Evolutionary conservation across 2,888 invertebrate species (phyloP).

Genomic region (Branchipolynoe longqiensis): DNA sequence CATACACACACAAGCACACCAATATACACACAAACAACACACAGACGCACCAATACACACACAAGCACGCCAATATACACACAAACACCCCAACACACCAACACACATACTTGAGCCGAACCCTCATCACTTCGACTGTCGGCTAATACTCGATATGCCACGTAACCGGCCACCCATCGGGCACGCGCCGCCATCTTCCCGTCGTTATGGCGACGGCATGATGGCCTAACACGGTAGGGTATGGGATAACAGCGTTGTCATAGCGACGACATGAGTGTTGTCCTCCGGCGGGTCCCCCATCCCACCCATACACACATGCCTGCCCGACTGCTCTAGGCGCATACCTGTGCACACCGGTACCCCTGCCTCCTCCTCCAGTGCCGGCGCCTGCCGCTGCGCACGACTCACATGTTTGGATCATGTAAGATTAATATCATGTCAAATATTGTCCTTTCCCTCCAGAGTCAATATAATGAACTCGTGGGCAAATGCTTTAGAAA

Average conservation of each 20-base stretch:
- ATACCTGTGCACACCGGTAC: constrained; percentile 22
- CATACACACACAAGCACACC: too few species aligned
- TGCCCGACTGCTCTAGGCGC: too few species aligned
- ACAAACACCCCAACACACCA: too few species aligned
- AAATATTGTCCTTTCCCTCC: constrained; percentile 20
- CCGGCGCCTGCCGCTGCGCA: too few species aligned
- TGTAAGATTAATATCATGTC: constrained; percentile 25
- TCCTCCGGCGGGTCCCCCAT: not conserved
- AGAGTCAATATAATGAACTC: constrained; percentile 53
- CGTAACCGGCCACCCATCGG: not conserved
- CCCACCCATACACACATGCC: too few species aligned
- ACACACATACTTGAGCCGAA: not conserved
- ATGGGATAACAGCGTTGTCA: constrained; percentile 11
- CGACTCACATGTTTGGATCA: constrained; percentile 32
- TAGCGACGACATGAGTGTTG: constrained; percentile 22
- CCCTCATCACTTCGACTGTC: constrained; percentile 11
- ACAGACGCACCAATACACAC: too few species aligned
- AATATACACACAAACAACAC: too few species aligned
- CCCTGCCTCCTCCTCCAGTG: not conserved
- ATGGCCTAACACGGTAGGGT: not conserved
- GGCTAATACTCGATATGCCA: not conserved
- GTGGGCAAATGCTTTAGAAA: constrained; percentile 12
- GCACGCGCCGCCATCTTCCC: not conserved
- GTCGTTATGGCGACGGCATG: constrained; percentile 31
- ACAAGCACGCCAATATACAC: too few species aligned